Base-by-base conservation (phyloP, 2,113 vertebrate genomes). In the Ornithorhynchus anatinus region DNA sequence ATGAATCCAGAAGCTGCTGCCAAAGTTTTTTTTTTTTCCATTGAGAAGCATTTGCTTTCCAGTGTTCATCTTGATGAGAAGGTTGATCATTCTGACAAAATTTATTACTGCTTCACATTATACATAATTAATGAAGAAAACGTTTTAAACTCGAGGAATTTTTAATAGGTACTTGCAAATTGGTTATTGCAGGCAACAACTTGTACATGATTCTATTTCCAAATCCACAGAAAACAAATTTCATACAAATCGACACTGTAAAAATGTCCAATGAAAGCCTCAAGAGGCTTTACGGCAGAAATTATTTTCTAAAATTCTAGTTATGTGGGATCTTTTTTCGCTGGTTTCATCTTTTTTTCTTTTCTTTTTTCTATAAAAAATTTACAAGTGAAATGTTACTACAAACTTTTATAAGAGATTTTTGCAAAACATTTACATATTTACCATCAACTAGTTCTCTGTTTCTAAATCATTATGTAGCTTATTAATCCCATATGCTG, bases 301-400 rank as follows among this genome's bases (percentile, higher is more conserved):
- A 94, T 94, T 92, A 92, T 93, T 95, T 95, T 96, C 95, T 96
- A 97, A 97, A 96, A 96, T 93, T 94, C 94, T 95, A 96, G 94
- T 91, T n/a, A 94, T 92, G 93, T 91, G 91, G 91, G 94, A 93
- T 94, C 96, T 38, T 64, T 69, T 81, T 84, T 86, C 85, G 52
- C 54, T 75, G 62, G 47, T 61, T 70, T 84, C 37, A 39, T 67
- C 20, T 79, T 78, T 80, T 86, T 77, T 65, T 70, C 84, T 83
- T 59, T 72, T 60, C 63, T 91, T 89, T 88, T 92, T 92, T 92
- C 94, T 94, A 94, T 95, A 96, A 98, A 98, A 94, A 95, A 97
- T 96, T 98, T 99, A 98, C 96, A 97, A 97, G 97, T 96, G 96
- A 97, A 96, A 97, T 97, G 96, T 96, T 96, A 95, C 96, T 98